These are phyloP conservation scores for Venusia cambrica DNA, from an alignment of 2,888 invertebrate genomes.

Conservation along the genomic window DNA sequence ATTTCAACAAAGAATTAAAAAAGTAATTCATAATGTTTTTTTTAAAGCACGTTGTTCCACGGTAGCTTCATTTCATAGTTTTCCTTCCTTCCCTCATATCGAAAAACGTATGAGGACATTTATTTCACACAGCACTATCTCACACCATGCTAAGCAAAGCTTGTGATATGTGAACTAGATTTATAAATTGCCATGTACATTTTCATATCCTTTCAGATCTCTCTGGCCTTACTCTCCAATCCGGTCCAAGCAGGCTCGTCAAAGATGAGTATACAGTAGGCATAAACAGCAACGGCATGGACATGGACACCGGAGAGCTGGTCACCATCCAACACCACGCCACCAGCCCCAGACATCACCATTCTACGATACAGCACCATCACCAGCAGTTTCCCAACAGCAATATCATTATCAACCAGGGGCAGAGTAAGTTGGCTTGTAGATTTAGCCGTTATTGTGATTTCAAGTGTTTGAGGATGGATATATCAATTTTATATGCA, in stretches of 20 bases:
- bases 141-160: no score
- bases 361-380: constrained; percentile 65
- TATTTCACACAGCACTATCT: no score
- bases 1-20: no score
- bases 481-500: constrained; percentile 5
- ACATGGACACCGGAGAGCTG: constrained; percentile 77
- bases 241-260: constrained; percentile 90
- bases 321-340: constrained; percentile 76
- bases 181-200: no score
- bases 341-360: constrained; percentile 72
- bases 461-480: constrained; percentile 19
- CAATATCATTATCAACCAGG: constrained; percentile 73
- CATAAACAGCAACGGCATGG: constrained; percentile 81
- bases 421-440: constrained; percentile 72
- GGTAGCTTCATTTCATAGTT: no score
- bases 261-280: constrained; percentile 96
- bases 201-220: constrained; percentile 89
- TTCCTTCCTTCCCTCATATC: no score
- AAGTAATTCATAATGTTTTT: no score
- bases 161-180: no score
- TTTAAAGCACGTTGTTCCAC: no score
- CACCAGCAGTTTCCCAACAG: constrained; percentile 71
- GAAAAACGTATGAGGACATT: no score
- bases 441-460: constrained; percentile 18
- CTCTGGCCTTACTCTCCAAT: constrained; percentile 94